phyloP scores from a whole-genome alignment of 2,113 vertebrate genomes.

The Orthonyx spaldingii region DNA sequence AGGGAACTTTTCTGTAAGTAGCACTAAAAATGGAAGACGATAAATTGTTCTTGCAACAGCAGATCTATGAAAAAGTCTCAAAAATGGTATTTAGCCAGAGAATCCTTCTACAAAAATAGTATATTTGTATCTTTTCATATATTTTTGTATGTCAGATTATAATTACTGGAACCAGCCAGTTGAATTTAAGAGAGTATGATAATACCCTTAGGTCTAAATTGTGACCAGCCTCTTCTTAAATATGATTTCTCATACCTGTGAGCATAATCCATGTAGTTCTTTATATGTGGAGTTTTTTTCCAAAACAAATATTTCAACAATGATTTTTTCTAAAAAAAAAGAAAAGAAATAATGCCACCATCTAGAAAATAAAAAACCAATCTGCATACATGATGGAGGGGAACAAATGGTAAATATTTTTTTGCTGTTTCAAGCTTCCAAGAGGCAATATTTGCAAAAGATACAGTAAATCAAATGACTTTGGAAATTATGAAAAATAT shows the following conservation, averaged over 20 bases:
- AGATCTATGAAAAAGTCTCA: background rate
- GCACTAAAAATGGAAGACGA: background rate
- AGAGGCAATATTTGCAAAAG: background rate
- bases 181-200: background rate
- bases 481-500: constrained; percentile 1
- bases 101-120: background rate
- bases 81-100: background rate
- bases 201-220: background rate
- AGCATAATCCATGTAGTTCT: background rate
- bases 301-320: constrained; percentile 41
- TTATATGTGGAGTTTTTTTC: background rate
- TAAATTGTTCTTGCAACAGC: background rate
- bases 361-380: background rate
- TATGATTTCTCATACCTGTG: constrained; percentile 3
- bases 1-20: background rate
- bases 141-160: background rate
- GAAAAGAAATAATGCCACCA: constrained; percentile 40
- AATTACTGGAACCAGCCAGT: background rate
- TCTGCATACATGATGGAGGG: background rate
- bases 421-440: background rate
- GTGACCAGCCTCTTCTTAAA: background rate
- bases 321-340: constrained; percentile 31
- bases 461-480: background rate
- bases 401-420: background rate
- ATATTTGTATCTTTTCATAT: background rate